Evolutionary conservation across 2,888 invertebrate genomes (phyloP), one percentile per base, ranked within the genome.

Genomic region (Dyspetes luteomarginatus): DNA sequence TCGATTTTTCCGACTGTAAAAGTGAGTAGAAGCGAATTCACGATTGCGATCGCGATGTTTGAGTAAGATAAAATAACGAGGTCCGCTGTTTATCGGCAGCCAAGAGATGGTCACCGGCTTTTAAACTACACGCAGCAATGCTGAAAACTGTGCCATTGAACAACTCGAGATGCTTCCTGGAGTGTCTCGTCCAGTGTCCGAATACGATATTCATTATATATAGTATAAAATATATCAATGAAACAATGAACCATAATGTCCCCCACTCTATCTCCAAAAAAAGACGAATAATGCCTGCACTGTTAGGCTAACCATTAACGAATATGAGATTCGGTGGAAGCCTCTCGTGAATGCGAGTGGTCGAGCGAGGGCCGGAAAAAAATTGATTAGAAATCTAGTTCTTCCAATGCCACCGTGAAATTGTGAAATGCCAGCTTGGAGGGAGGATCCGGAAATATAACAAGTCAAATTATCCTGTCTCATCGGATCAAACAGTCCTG

Each of bases 331-430:
- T n/a, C 41, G 86, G 89, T n/a, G 86, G 64, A 26, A 56, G 17
- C 17, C 17, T 17, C 17, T 48, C 56, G 74, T 41, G 52, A 36
- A 45, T 77, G 50, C 64, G 68, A 62, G 62, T 65, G 43, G 67
- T 48, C 65, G 55, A 65, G 36, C 26, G 52, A 64, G 65, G 56
- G 30, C 71, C 62, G n/a, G n/a, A n/a, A 79, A 81, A 74, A 81
- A 76, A 78, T 88, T 85, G 86, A 90, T 89, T 88, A 88, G 90
- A 88, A 88, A 89, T 90, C 90, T 90, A 90, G 91, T 90, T 90
- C 90, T 89, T 55, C 87, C 91, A 91, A 91, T 91, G 91, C 90
- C 91, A 91, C 85, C 78, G 82, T 17, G 67, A 65, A 82, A 88
- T 91, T 90, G 85, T 86, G 89, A 90, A 90, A 91, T 85, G 41